Base-by-base conservation (phyloP, 2,797 vertebrate genomes). In the Anguilla marmorata region DNA sequence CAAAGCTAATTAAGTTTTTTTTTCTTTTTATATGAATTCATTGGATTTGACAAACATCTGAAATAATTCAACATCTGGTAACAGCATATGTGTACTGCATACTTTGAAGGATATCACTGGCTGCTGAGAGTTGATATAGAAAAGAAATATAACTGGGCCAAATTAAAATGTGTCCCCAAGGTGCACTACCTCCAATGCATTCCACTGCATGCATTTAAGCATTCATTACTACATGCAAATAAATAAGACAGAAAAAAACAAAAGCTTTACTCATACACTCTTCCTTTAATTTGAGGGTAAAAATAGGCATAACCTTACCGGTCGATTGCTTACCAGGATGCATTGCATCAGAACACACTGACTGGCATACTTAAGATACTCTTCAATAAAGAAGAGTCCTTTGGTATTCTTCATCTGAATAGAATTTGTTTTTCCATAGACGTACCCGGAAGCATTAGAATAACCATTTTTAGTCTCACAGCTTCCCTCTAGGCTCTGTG, bases 371-470 rank as follows among this genome's bases (percentile, higher is more conserved):
- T 76, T 37, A 76, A 76, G 12, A 41, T 37, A 37, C 33, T 37
- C 30, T 19, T 76, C 8, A 41, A 14, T 33, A 45, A 76, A 76
- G 21, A 14, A 87, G 41, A 87, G 24, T 24, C 33, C 72, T 41
- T 80, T 45, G 83, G 24, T 52, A 87, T 87, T 80, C 56, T n/a
- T 80, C 58, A 37, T 63, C 76, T 82, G 37, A 87, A 87, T 58
- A 84, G n/a, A 33, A 50, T 56, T 66, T 45, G 63, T 80, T 87
- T 83, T 87, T 83, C 37, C 79, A 87, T 21, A 7, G 45, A 63
- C 45, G 30, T 58, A 87, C 37, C 79, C 48, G 16, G 33, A 41
- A 11, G 76, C 24, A 41, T 48, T 69, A 87, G 76, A 69, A 11
- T n/a, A 6, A 74, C 8, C 5, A n/a, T 8, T 60, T 1, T 30